Percentiles rank a stretch among this genome's conserved stretches.
These are phyloP conservation scores for Heliconius himera DNA, from an alignment of 1,140 invertebrate species.

Conservation along the genomic window DNA sequence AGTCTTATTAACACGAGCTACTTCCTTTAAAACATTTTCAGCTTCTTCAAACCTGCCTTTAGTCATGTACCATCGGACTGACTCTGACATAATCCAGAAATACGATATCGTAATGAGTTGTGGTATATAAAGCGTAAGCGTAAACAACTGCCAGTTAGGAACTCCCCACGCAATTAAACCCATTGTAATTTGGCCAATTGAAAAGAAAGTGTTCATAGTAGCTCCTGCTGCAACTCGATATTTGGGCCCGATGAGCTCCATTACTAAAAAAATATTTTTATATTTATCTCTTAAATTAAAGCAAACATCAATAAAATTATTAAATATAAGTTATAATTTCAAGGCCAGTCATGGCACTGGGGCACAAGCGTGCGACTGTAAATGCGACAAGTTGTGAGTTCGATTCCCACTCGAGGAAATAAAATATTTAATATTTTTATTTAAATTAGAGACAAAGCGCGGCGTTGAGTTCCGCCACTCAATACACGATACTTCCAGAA, in stretches of 20 bases:
- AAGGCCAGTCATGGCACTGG: too few species aligned
- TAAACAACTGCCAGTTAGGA: slow-evolving; percentile 86
- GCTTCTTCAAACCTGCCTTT: slow-evolving; percentile 86
- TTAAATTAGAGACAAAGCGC: too few species aligned
- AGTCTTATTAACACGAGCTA: slow-evolving; percentile 84
- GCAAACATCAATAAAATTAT: not conserved
- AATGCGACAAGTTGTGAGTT: too few species aligned
- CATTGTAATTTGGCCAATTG: slow-evolving; percentile 85
- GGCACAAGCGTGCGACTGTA: too few species aligned
- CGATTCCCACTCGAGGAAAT: too few species aligned
- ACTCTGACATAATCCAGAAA: slow-evolving; percentile 84
- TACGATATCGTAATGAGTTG: slow-evolving; percentile 85
- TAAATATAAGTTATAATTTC: not conserved
- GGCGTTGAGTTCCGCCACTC: too few species aligned
- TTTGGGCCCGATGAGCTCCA: slow-evolving; percentile 89
- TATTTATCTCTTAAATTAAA: too few species aligned
- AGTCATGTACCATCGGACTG: slow-evolving; percentile 90
- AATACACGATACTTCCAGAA: too few species aligned
- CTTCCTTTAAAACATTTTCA: slow-evolving; percentile 83
- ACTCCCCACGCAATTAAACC: slow-evolving; percentile 86
- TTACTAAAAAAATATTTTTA: slow-evolving; percentile 73
- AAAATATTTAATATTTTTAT: too few species aligned
- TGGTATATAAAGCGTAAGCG: slow-evolving; percentile 86
- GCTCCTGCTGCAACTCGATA: slow-evolving; percentile 87
- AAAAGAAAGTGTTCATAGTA: slow-evolving; percentile 86